Conservation (phyloP, 2,888 invertebrate genomes). For the Phortica okadai region DNA sequence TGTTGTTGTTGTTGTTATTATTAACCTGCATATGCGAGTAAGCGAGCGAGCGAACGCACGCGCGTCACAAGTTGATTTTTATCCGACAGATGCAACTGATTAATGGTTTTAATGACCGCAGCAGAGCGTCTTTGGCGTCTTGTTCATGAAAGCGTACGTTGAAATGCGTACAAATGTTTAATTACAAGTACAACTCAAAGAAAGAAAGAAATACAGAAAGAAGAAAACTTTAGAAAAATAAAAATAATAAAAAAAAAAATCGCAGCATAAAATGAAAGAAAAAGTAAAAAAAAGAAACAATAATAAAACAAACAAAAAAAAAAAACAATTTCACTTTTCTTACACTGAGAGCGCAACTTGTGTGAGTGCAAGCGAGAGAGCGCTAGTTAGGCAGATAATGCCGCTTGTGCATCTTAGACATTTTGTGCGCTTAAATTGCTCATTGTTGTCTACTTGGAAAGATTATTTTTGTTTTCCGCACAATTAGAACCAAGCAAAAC, state of each 20-base stretch:
- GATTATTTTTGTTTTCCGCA: too few relatives aligned
- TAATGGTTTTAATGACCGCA: conserved; percentile 60
- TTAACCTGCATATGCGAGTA: conserved; percentile 1
- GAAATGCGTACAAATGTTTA: conserved; percentile 64
- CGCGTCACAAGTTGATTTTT: conserved; percentile 45
- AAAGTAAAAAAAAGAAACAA: conserved; percentile 15
- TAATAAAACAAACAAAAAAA: background rate
- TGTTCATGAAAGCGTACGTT: conserved; percentile 34
- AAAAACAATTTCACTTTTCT: conserved; percentile 34
- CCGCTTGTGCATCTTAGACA: too few relatives aligned
- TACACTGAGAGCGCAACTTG: background rate
- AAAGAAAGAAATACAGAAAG: conserved; percentile 42
- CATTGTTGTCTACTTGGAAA: too few relatives aligned
- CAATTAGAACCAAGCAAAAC: too few relatives aligned
- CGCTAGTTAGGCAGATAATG: too few relatives aligned
- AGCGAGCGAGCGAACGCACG: too few relatives aligned
- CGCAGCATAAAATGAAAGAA: conserved; percentile 32
- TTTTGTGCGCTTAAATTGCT: too few relatives aligned
- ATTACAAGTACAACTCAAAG: conserved; percentile 48
- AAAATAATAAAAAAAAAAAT: background rate
- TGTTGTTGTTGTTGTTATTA: background rate
- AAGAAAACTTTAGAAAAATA: conserved; percentile 15
- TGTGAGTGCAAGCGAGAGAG: too few relatives aligned
- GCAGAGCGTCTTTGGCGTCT: background rate
- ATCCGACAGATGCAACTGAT: conserved; percentile 71